phyloP scores from a whole-genome alignment of 2,888 invertebrate genomes.

The Chrysolina oricalcia region DNA sequence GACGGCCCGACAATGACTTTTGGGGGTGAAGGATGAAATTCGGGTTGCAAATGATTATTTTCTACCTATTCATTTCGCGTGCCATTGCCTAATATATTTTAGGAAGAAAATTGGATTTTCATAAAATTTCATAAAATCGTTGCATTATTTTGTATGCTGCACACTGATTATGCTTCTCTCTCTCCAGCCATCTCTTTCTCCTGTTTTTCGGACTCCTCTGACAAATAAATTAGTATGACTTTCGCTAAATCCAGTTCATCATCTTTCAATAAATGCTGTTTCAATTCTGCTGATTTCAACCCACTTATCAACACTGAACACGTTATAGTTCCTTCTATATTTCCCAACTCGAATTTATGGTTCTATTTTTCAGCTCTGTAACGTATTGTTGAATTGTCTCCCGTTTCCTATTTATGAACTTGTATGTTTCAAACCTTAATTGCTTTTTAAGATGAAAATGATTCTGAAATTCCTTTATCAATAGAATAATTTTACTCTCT shows the following conservation, averaged over 20 bases:
- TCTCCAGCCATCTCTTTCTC: neutral
- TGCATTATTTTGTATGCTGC: neutral
- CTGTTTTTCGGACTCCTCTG: neutral
- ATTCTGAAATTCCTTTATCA: neutral
- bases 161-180: neutral
- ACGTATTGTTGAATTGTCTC: neutral
- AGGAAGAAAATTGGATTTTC: no score
- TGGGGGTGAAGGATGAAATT: no score
- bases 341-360: neutral
- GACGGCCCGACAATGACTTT: no score
- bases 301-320: neutral
- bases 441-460: slow-evolving; percentile 7
- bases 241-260: neutral
- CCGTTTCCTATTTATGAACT: no score
- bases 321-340: neutral
- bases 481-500: neutral
- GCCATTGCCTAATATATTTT: no score
- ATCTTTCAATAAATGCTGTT: neutral
- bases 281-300: neutral
- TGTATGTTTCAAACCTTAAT: no score
- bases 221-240: neutral
- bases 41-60: no score
- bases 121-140: neutral
- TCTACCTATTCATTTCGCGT: no score
- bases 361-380: neutral